Evolutionary conservation across 2,113 vertebrate species (phyloP), one percentile per base, ranked within the genome.

Genomic region (Tetrao urogallus): DNA sequence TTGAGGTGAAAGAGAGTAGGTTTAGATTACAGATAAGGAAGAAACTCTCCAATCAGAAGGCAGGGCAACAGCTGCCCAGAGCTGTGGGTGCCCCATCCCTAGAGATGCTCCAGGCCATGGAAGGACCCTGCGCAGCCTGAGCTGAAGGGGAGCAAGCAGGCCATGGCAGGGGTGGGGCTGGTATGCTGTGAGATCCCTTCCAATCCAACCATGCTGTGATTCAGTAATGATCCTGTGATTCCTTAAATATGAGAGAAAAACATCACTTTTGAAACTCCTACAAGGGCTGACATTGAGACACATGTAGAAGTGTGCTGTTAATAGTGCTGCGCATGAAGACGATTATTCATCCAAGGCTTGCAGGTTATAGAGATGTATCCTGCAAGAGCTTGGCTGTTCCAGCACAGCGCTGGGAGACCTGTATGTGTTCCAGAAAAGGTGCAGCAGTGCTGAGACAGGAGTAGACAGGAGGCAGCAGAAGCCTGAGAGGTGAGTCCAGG

Each of bases 371-470:
- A 66, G 5, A 2, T 13, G 20, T 3, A 36, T 74, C 17, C 42
- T n/a, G 18, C 36, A 48, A n/a, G 13, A 73, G 36, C 21, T 66
- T 61, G 76, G 61, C 14, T 70, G 0, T 52, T 38, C 11, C 65
- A 21, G 1, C 25, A 9, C 40, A 78, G 16, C 8, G 77, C 10
- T 24, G 60, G 20, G 20, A 47, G 4, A 0, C 6, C n/a, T 22
- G 12, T 6, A 6, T 19, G 36, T 45, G 5, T 40, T 84, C 19
- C 50, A 81, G 36, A 15, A 17, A 58, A 36, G 20, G 4, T 1
- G 1, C 22, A 80, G 12, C 36, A 38, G 40, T 43, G 28, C 25
- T 77, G 36, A 5, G 1, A 30, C 21, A 7, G 48, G 32, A 57
- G 56, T 3, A 63, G 50, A 66, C 83, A 54, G 40, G 69, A 83